phyloP scores from a whole-genome alignment of 1,140 invertebrate genomes.

The Lepidurus apus region DNA sequence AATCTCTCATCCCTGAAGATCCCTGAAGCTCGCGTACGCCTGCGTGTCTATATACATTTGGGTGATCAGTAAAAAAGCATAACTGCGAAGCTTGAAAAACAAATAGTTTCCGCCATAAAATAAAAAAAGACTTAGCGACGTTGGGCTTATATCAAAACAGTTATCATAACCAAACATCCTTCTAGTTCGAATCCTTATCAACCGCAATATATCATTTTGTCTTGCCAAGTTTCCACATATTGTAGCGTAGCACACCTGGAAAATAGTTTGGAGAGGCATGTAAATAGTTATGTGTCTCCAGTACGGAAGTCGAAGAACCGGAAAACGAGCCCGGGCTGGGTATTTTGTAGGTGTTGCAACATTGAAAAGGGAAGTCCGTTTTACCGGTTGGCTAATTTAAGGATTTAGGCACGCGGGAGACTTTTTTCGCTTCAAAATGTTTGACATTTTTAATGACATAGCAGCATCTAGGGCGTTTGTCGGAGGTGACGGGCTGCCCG shows the following conservation, averaged over 20 bases:
- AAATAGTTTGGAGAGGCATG: neutral
- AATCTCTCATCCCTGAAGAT: neutral
- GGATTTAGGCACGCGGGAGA: neutral
- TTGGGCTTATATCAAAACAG: no score
- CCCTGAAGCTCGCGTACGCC: neutral
- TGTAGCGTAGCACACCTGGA: neutral
- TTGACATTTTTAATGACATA: slow-evolving; percentile 12
- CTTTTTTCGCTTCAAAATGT: neutral
- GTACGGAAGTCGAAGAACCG: neutral
- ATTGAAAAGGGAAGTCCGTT: neutral
- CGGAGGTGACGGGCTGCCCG: neutral
- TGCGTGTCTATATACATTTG: neutral
- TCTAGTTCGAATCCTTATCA: no score
- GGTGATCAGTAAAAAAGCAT: no score
- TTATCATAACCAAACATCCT: no score
- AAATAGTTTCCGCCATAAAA: no score
- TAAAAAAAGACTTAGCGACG: no score
- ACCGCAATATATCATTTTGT: no score
- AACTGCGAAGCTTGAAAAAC: no score
- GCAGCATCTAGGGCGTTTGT: slow-evolving; percentile 1
- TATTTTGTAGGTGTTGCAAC: neutral
- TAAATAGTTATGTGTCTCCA: neutral
- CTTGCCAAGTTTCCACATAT: neutral
- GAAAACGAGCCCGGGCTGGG: neutral
- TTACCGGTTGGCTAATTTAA: slow-evolving; percentile 1